Conservation (phyloP, 2,888 invertebrate genomes). For the Mythimna vitellina region DNA sequence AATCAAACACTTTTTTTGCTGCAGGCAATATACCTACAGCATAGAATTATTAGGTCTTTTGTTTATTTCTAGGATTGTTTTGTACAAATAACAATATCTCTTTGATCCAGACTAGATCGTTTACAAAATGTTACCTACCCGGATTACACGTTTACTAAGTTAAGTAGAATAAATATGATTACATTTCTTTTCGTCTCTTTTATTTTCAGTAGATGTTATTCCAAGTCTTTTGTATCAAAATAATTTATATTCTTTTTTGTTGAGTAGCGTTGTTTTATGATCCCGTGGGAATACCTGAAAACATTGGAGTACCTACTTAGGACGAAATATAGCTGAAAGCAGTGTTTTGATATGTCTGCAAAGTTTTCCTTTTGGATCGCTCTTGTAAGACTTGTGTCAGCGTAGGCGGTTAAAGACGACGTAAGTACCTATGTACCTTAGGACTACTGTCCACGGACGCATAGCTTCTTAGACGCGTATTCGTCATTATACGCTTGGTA, state of each 20-base stretch:
- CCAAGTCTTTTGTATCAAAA: conserved; percentile 41
- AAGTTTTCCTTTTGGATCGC: conserved; percentile 5
- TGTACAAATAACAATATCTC: neutral
- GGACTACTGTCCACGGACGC: too few species aligned
- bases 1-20: too few species aligned
- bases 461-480: too few species aligned
- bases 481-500: too few species aligned
- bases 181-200: conserved; percentile 24
- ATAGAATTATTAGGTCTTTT: neutral
- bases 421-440: too few species aligned
- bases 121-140: neutral
- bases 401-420: neutral
- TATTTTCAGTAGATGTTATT: conserved; percentile 26
- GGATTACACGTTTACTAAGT: neutral
- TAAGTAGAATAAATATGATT: conserved; percentile 21
- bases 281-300: conserved; percentile 36
- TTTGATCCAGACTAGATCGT: neutral
- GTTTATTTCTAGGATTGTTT: neutral
- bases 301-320: conserved; percentile 28
- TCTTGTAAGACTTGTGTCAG: neutral
- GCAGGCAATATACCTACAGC: neutral
- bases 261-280: conserved; percentile 32
- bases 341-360: conserved; percentile 8
- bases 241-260: conserved; percentile 40
- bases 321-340: conserved; percentile 19